These are phyloP conservation scores for Seira ritae DNA, from an alignment of 2,888 invertebrate species.

Conservation along the genomic window DNA sequence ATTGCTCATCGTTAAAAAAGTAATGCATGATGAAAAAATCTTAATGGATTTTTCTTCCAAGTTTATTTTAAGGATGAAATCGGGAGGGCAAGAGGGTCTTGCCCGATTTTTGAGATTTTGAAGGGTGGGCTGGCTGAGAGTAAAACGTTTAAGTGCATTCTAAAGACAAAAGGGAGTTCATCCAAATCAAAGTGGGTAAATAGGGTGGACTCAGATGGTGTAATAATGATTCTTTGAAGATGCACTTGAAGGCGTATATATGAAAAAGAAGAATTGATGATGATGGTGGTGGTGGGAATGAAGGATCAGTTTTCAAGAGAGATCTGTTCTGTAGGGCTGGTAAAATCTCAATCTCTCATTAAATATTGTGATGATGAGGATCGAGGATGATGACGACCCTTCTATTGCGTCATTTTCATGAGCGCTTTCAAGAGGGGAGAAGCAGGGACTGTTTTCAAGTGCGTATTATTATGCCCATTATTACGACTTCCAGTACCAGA, in stretches of 20 bases:
- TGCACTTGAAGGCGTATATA: neutral
- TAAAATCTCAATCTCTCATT: neutral
- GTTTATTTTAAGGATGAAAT: constrained; percentile 33
- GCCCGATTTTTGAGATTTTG: no score
- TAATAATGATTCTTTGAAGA: neutral
- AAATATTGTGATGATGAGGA: neutral
- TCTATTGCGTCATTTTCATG: neutral
- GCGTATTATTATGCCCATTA: no score
- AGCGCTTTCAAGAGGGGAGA: neutral
- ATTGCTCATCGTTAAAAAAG: neutral
- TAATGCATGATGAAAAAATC: constrained; percentile 2
- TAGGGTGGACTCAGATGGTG: neutral
- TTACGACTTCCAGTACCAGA: neutral
- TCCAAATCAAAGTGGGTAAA: neutral
- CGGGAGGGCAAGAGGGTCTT: constrained; percentile 36
- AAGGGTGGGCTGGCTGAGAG: constrained; percentile 41
- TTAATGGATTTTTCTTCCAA: constrained; percentile 39
- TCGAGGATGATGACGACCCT: no score
- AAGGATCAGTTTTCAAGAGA: neutral
- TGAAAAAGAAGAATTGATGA: no score
- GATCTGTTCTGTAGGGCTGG: no score
- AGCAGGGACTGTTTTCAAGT: neutral
- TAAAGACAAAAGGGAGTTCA: neutral
- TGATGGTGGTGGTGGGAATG: no score
- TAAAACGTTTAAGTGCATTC: neutral